Evolutionary conservation across 1,140 invertebrate genomes (phyloP).

Genomic region (Drosophila parabipectinata): DNA sequence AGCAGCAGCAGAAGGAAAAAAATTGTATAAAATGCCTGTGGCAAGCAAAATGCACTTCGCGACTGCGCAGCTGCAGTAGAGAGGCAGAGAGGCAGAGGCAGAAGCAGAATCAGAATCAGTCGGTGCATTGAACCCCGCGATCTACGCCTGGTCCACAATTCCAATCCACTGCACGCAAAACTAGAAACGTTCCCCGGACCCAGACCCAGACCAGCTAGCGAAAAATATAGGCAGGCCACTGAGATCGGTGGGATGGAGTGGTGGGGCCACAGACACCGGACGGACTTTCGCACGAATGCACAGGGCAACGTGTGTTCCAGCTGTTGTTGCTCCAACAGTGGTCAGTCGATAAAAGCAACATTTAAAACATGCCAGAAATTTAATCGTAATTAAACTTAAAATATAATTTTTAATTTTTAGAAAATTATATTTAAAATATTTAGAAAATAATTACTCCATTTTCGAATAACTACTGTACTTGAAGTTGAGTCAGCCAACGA

Average conservation of each 20-base stretch:
- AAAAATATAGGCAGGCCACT: constrained; percentile 31
- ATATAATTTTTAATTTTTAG: not conserved
- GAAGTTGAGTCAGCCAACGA: constrained; percentile 72
- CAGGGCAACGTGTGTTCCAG: constrained; percentile 41
- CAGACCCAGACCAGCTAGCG: constrained; percentile 10
- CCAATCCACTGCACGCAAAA: constrained; percentile 69
- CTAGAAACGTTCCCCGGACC: constrained; percentile 60
- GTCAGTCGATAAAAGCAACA: not conserved
- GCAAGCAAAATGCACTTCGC: constrained; percentile 64
- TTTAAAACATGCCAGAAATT: too few species aligned
- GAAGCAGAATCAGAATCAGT: constrained; percentile 40
- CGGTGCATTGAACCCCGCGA: constrained; percentile 75
- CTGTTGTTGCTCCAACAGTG: constrained; percentile 30
- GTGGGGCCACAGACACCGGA: constrained; percentile 42
- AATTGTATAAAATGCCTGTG: constrained; percentile 75
- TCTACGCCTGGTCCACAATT: constrained; percentile 55
- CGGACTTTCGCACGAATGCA: constrained; percentile 78
- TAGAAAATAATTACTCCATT: not conserved
- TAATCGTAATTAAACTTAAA: not conserved
- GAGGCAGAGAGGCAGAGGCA: constrained; percentile 9
- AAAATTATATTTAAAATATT: not conserved
- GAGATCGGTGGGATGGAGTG: constrained; percentile 38
- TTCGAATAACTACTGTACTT: constrained; percentile 4
- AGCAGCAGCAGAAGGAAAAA: constrained; percentile 3
- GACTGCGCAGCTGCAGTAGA: constrained; percentile 35